Base-by-base conservation (phyloP, 1,140 invertebrate genomes). In the Calliopsis andreniformis region DNA sequence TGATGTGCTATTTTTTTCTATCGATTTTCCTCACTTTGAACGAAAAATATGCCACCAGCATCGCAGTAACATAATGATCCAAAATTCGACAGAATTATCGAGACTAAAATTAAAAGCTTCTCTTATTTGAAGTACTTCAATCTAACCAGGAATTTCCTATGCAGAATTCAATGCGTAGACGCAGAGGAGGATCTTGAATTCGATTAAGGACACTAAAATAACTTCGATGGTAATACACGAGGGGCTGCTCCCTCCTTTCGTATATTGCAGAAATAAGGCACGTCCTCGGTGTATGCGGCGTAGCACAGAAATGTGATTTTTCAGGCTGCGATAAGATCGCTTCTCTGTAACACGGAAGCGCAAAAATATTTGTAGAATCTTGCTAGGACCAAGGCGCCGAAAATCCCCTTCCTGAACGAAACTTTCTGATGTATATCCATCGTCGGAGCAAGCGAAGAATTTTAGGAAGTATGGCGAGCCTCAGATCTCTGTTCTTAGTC, bases 281-380 rank as follows among this genome's bases (percentile, higher is more conserved):
- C 30, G n/a, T 20, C 18, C 8, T 18, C 30, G n/a, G 16, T 30
- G 43, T 43, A 25, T 25, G 14, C 30, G 32, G 14, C n/a, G 18
- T 55, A 18, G 12, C 25, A 35, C 30, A 32, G 30, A 71, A 71
- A 71, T 71, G 58, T 63, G 69, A 71, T 71, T 51, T 47, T 51
- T 62, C 58, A 43, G 56, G 35, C 30, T 16, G 18, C 39, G 69
- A 63, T 71, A 32, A 49, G 45, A 62, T 39, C 68, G 12, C 10
- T 20, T 43, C 16, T 10, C 18, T 28, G 23, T 23, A 18, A 28
- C 56, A n/a, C 16, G 3, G 20, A 20, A 14, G n/a, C 14, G 47
- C 45, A 62, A 71, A 71, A 71, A 71, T 63, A 71, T 71, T 71
- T 43, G 43, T 25, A 3, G 20, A 14, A 28, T 39, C 63, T 63